Base-by-base conservation (phyloP, 2,888 invertebrate species). In the Dendrolimus houi region DNA sequence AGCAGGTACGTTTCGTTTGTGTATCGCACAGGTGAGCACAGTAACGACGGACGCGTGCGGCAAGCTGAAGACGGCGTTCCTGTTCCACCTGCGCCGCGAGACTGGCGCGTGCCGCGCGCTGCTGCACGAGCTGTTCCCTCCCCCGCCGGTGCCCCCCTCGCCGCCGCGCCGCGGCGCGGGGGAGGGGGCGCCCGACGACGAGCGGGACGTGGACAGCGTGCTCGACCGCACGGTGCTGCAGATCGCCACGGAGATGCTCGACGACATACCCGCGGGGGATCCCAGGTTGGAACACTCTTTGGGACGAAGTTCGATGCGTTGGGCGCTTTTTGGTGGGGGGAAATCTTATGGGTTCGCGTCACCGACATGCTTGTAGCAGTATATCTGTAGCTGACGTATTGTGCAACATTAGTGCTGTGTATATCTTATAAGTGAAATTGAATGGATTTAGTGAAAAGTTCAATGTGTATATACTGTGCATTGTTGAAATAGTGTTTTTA, bases 181-280 rank as follows among this genome's bases (percentile, higher is more conserved):
- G 14, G 17, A 29, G 29, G 54, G 10, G 56, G 12, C 12, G 9
- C 59, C 54, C 29, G 57, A 53, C 0, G 65, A 63, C 2, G 57
- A 63, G 59, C 58, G 62, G 6, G 75, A 76, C 66, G 77, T 75
- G 58, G 87, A 83, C 73, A 72, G 82, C 2, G 81, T 79, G 56
- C 83, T 91, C 10, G 87, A 85, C 69, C 66, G 80, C 53, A 76
- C 79, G 75, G 68, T 87, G 79, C 53, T 83, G 70, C 54, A 71
- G 70, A 93, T 97, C 41, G 96, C 96, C 59, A 89, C 92, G 60
- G 95, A 96, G 76, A 91, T 98, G 68, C 92, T 97, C 58, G 96
- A 98, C 77, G 98, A 98, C 83, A 93, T 94, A 64, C 98, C 98
- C 1, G 94, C 95, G 0, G 94, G 96, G 12, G 98, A 98, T 91